Evolutionary conservation across 2,797 vertebrate species (phyloP).

Genomic region (Dromococcyx pavoninus): DNA sequence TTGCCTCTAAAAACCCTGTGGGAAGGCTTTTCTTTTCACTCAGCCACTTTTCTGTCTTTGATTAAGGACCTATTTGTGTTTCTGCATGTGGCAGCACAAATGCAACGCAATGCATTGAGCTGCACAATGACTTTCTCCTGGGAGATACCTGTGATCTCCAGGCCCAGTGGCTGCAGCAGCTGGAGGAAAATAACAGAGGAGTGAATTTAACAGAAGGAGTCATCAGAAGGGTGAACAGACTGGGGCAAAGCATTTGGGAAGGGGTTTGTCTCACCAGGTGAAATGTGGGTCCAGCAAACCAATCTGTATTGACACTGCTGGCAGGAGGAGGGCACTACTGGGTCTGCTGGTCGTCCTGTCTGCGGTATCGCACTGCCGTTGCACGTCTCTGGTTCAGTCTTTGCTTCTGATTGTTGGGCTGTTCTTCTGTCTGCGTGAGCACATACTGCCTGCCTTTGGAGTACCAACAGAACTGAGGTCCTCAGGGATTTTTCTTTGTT

Average conservation of each 20-base stretch:
- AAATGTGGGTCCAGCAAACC: not conserved
- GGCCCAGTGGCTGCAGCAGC: not conserved
- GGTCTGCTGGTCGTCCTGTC: not conserved
- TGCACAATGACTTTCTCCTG: not conserved
- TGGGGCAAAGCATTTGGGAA: not conserved
- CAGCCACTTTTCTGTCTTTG: not conserved
- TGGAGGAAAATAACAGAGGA: not conserved
- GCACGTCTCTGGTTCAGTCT: not conserved
- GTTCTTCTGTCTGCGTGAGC: not conserved
- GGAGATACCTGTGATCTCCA: not conserved
- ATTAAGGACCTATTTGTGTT: not conserved
- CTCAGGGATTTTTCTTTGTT: not conserved
- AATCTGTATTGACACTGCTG: not conserved
- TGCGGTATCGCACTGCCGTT: rapidly evolving
- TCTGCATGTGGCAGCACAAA: not conserved
- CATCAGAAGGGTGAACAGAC: rapidly evolving
- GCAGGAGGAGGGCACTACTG: not conserved
- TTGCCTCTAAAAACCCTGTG: not conserved
- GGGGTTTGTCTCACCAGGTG: not conserved
- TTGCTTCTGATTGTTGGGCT: not conserved
- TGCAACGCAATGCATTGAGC: rapidly evolving
- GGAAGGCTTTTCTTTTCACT: not conserved
- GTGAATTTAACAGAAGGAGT: not conserved
- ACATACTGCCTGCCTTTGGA: not conserved
- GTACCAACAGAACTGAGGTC: not conserved